These are phyloP conservation scores for Brachirus orientalis DNA, from an alignment of 2,113 vertebrate species.

Conservation along the genomic window DNA sequence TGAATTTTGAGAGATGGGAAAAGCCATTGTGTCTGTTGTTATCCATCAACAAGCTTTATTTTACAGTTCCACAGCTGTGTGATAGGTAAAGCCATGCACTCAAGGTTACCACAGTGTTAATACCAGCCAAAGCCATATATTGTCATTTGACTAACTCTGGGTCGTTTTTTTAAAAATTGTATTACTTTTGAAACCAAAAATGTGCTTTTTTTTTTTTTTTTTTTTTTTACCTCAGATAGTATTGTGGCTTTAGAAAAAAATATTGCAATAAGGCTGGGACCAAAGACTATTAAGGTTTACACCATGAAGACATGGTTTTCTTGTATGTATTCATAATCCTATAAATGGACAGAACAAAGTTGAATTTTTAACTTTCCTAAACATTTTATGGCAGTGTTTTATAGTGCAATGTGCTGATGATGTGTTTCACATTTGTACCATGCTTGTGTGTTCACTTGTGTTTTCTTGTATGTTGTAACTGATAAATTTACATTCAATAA, in stretches of 20 bases:
- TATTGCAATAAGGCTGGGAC: slow-evolving; percentile 62
- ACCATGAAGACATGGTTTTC: slow-evolving; percentile 51
- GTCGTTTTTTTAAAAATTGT: neutral
- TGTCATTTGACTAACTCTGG: slow-evolving; percentile 44
- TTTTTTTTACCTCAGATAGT: slow-evolving; percentile 71
- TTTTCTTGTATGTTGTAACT: slow-evolving; percentile 68
- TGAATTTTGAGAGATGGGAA: slow-evolving; percentile 8
- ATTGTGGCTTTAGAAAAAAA: slow-evolving; percentile 55
- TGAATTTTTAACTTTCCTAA: slow-evolving; percentile 58
- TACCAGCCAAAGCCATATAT: slow-evolving; percentile 75
- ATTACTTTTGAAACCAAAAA: slow-evolving; percentile 57
- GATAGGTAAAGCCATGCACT: slow-evolving; percentile 69
- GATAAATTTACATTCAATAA: slow-evolving; percentile 80
- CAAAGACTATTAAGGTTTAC: slow-evolving; percentile 74
- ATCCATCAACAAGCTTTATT: slow-evolving; percentile 56
- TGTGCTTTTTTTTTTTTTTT: too few species aligned
- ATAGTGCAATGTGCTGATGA: slow-evolving; percentile 75
- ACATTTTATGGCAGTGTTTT: slow-evolving; percentile 68
- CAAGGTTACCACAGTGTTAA: slow-evolving; percentile 81
- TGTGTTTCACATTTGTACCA: slow-evolving; percentile 68
- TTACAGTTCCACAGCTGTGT: slow-evolving; percentile 21
- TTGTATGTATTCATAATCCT: slow-evolving; percentile 49
- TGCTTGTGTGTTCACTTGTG: slow-evolving; percentile 72
- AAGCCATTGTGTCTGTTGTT: slow-evolving; percentile 47
- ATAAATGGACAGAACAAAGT: slow-evolving; percentile 55